Base-by-base conservation (phyloP, 2,113 vertebrate genomes). In the Crotalus viridis region DNA sequence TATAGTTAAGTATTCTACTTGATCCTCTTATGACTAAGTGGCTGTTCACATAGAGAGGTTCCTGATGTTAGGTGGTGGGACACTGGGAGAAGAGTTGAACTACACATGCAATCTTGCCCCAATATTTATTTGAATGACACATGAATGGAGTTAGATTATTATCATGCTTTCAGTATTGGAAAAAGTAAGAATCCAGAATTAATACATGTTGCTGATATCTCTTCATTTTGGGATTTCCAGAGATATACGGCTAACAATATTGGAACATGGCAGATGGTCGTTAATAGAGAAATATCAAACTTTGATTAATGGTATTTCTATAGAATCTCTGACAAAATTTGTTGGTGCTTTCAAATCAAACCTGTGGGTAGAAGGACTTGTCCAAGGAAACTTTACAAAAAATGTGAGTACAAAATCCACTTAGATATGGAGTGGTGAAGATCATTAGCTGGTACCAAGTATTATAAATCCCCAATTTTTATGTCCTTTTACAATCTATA, bases 321-420 rank as follows among this genome's bases (percentile, higher is more conserved):
- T 98, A 3, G 96, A 97, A 2, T 95, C 98, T 94, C 97, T 99
- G 88, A 95, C 97, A 93, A 94, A 93, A 88, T 99, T 99, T 24
- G 98, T 97, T 52, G 91, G 52, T 3, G 96, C 95, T 51, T 98
- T 99, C 94, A 99, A 98, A 95, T 97, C 98, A 10, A 97, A 98
- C 93, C 97, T 99, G 9, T 98, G 97, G 92, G 94, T 97, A 0
- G 99, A 99, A 93, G 98, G 99, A 24, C 96, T 99, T 93, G 98
- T 98, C 39, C 98, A 99, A 96, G 98, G 98, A 22, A 99, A 99
- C 96, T 96, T 98, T 94, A 98, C 97, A 90, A 97, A 98, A 93
- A 91, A 94, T 94, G 98, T 99, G 92, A 98, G 98, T 96, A 39
- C 55, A 59, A 43, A 28, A 13, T 52, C 86, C 86, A 87, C 19